Evolutionary conservation across 2,113 vertebrate species (phyloP).

Genomic region (Toxotes chatareus): DNA sequence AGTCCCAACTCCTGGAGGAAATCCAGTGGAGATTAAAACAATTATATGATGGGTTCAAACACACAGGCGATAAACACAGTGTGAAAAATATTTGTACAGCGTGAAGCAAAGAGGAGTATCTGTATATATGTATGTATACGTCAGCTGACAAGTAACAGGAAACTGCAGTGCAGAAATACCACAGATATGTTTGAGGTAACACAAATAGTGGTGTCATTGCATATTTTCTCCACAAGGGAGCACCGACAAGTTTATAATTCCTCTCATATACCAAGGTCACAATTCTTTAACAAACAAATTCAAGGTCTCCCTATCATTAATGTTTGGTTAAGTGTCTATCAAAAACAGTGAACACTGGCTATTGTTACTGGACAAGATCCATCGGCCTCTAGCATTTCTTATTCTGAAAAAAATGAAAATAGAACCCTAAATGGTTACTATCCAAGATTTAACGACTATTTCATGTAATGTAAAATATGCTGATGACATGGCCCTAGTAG

Average conservation of each 20-base stretch:
- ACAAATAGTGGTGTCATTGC: neutral
- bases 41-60: neutral
- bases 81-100: neutral
- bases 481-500: too few species aligned
- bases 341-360: neutral
- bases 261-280: neutral
- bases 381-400: neutral
- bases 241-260: neutral
- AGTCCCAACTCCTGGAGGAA: conserved; percentile 91
- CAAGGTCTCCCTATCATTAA: neutral
- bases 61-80: neutral
- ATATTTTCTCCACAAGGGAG: neutral
- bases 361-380: neutral
- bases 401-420: neutral
- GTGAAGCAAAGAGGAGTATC: neutral
- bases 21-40: conserved; percentile 1
- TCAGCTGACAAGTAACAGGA: neutral
- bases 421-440: neutral
- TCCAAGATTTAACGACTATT: neutral
- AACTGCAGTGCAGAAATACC: neutral
- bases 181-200: neutral
- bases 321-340: neutral
- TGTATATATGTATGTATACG: too few species aligned
- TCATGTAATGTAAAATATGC: too few species aligned
- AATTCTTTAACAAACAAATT: neutral